phyloP scores from a whole-genome alignment of 2,113 vertebrate species.

The Leucopsar rothschildi region DNA sequence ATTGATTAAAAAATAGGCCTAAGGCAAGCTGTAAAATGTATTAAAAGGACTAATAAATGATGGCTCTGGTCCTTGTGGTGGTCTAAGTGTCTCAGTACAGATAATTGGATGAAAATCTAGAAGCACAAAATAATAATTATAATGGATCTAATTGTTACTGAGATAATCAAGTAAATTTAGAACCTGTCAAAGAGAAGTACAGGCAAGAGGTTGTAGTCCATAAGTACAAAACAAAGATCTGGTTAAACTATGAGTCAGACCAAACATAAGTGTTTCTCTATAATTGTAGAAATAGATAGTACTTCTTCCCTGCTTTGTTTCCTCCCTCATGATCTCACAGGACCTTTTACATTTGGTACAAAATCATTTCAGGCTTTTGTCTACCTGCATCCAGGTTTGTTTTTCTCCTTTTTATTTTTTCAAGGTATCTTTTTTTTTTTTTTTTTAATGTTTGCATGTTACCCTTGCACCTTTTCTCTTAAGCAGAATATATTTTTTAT shows the following conservation, averaged over 20 bases:
- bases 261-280: not conserved
- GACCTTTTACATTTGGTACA: not conserved
- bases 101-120: not conserved
- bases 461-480: not conserved
- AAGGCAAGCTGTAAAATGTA: not conserved
- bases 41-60: not conserved
- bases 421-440: not conserved
- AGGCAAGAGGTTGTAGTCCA: not conserved
- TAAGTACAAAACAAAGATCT: not conserved
- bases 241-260: not conserved
- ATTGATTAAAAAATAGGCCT: not conserved
- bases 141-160: not conserved
- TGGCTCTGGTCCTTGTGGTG: not conserved
- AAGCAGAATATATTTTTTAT: not conserved
- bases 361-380: not conserved
- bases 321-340: not conserved
- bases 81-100: not conserved
- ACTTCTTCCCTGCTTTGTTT: not conserved
- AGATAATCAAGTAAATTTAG: not conserved
- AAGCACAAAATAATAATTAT: not conserved
- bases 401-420: not conserved
- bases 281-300: not conserved
- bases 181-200: not conserved
- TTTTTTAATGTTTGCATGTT: not conserved
- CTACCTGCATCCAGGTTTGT: not conserved